Percentiles rank a stretch among this genome's conserved stretches.
phyloP scores from a whole-genome alignment of 2,888 invertebrate genomes.

The Nomada ferruginata region DNA sequence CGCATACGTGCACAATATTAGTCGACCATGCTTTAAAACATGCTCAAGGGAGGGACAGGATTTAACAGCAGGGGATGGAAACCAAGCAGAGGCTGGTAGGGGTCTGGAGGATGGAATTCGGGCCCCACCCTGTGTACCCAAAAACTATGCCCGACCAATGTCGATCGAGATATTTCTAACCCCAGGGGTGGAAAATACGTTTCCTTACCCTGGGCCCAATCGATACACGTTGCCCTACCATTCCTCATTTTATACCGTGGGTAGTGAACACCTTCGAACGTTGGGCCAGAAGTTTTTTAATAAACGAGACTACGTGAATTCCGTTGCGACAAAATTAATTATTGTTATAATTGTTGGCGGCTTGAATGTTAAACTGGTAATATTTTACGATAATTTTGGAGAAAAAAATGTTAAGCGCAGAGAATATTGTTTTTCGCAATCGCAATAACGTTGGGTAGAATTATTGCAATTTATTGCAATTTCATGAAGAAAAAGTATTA shows the following conservation, averaged over 20 bases:
- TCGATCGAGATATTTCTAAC: slow-evolving; percentile 19
- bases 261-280: neutral
- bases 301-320: too few species aligned
- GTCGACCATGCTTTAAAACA: slow-evolving; percentile 56
- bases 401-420: too few species aligned
- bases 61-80: slow-evolving; percentile 44
- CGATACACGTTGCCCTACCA: neutral
- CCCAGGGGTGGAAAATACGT: slow-evolving; percentile 19
- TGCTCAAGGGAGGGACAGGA: slow-evolving; percentile 41
- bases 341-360: too few species aligned
- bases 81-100: slow-evolving; percentile 42
- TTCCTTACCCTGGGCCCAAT: slow-evolving; percentile 1
- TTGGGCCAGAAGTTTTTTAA: too few species aligned
- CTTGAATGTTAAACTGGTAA: too few species aligned
- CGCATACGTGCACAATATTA: slow-evolving; percentile 5
- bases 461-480: neutral
- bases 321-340: too few species aligned
- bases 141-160: slow-evolving; percentile 58
- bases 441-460: too few species aligned
- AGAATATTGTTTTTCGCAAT: too few species aligned
- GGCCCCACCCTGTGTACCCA: slow-evolving; percentile 59
- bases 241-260: neutral
- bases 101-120: slow-evolving; percentile 44
- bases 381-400: too few species aligned
- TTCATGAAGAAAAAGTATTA: neutral